phyloP scores from a whole-genome alignment of 2,888 invertebrate species.

The Pseudococcus jackbeardsleyi region DNA sequence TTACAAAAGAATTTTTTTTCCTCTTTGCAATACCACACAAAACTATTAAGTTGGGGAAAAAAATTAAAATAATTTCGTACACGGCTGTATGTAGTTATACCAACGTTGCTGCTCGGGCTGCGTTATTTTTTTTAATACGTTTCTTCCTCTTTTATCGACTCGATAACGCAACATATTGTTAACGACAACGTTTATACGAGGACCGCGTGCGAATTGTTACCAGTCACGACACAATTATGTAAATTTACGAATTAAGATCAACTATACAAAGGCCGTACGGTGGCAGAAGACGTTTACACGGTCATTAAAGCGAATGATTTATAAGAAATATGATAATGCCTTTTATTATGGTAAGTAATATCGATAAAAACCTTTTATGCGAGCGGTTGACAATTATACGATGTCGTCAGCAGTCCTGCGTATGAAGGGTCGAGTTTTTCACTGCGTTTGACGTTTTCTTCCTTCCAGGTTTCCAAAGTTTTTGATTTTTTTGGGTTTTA shows the following conservation, averaged over 20 bases:
- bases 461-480: too few relatives aligned
- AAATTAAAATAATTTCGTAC: not conserved
- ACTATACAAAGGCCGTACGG: slow-evolving; percentile 22
- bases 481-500: too few relatives aligned
- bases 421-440: not conserved
- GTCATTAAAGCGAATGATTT: slow-evolving; percentile 44
- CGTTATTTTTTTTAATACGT: slow-evolving; percentile 1
- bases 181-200: slow-evolving; percentile 2
- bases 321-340: slow-evolving; percentile 48
- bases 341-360: slow-evolving; percentile 32
- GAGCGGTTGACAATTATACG: slow-evolving; percentile 30
- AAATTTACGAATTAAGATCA: slow-evolving; percentile 50
- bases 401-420: slow-evolving; percentile 2
- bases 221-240: slow-evolving; percentile 54
- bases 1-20: slow-evolving; percentile 1
- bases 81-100: not conserved
- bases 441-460: too few relatives aligned
- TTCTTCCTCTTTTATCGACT: not conserved
- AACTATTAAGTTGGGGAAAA: not conserved
- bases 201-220: slow-evolving; percentile 39
- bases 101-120: not conserved
- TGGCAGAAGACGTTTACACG: slow-evolving; percentile 48
- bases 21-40: not conserved
- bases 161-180: slow-evolving; percentile 23
- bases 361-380: slow-evolving; percentile 9